Evolutionary conservation across 2,113 vertebrate species (phyloP).

Genomic region (Hippolais icterina): DNA sequence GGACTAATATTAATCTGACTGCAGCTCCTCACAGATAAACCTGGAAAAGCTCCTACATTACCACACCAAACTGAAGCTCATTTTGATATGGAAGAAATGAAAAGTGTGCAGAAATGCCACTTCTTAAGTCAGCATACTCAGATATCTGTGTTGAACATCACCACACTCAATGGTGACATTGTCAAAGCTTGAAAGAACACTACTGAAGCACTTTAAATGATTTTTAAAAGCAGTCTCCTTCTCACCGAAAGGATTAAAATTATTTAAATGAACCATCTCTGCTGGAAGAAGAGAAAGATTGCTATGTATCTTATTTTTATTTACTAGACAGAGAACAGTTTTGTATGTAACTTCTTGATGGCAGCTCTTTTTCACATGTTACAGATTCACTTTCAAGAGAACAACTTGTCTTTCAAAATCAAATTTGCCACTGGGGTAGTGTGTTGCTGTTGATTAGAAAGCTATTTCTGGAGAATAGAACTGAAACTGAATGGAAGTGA

Average conservation of each 20-base stretch:
- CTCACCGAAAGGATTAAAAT: neutral
- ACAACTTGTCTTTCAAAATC: neutral
- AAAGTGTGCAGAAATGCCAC: neutral
- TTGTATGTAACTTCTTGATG: neutral
- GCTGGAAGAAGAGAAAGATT: conserved; percentile 18
- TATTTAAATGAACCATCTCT: conserved; percentile 23
- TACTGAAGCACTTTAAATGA: neutral
- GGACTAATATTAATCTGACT: neutral
- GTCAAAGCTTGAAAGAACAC: conserved; percentile 18
- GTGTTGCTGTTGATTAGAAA: conserved; percentile 23
- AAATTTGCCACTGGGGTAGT: neutral
- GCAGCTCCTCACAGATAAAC: neutral
- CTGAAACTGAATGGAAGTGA: neutral
- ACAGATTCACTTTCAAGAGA: neutral
- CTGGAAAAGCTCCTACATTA: conserved; percentile 28
- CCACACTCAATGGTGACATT: neutral
- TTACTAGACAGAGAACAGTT: neutral
- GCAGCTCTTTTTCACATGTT: neutral
- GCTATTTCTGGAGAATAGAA: neutral
- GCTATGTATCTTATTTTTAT: neutral
- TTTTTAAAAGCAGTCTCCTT: conserved; percentile 31
- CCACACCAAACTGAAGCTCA: neutral
- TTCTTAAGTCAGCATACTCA: neutral
- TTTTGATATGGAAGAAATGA: neutral
- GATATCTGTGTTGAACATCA: neutral